Conservation (phyloP, 2,797 vertebrate genomes). For the Nyctalus aviator region DNA sequence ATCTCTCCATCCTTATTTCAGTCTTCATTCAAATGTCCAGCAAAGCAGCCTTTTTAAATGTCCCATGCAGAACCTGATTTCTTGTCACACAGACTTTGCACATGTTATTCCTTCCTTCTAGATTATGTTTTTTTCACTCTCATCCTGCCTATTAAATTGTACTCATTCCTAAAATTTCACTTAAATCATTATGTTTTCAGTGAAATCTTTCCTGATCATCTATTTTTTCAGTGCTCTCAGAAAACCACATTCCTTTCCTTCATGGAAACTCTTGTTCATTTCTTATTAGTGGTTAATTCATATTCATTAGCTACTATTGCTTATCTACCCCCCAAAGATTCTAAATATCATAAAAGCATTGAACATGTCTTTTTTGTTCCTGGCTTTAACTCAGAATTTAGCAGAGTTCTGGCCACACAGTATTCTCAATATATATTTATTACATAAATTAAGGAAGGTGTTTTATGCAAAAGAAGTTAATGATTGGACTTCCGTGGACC, state of each 20-base stretch:
- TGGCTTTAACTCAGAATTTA: not conserved
- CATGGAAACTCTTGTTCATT: not conserved
- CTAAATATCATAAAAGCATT: constrained; percentile 34
- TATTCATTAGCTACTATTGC: not conserved
- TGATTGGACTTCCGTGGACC: not conserved
- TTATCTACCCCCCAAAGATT: not conserved
- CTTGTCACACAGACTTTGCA: not conserved
- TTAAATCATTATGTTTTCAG: not conserved
- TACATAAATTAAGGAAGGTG: not conserved
- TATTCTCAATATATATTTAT: not conserved
- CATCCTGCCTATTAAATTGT: not conserved
- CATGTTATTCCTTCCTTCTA: not conserved
- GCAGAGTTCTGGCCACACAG: not conserved
- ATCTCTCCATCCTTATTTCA: not conserved
- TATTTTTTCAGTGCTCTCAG: not conserved
- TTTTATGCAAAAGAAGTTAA: constrained; percentile 29
- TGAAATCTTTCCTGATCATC: not conserved
- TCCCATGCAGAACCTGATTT: not conserved
- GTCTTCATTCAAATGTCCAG: not conserved
- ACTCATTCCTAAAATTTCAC: constrained; percentile 34
- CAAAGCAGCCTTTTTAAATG: not conserved
- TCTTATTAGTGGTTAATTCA: not conserved
- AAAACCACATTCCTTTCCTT: not conserved
- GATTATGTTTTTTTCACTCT: not conserved
- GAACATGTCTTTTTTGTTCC: not conserved